phyloP scores from a whole-genome alignment of 2,888 invertebrate genomes.

The Plutella xylostella region DNA sequence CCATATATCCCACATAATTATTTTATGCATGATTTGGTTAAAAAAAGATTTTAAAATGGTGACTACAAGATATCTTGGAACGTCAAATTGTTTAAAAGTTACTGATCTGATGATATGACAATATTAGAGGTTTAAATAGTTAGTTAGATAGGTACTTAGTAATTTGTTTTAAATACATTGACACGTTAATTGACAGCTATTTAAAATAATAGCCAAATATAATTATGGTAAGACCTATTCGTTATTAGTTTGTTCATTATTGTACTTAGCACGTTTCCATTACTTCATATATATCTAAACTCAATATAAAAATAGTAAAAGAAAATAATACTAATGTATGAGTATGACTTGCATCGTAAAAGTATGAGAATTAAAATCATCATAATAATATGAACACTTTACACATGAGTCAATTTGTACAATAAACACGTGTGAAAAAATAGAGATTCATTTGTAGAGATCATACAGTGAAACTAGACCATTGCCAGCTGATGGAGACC shows the following conservation, averaged over 20 bases:
- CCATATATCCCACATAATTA: too few species aligned
- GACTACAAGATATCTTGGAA: too few species aligned
- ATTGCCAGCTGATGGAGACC: slow-evolving; percentile 42
- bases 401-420: slow-evolving; percentile 63
- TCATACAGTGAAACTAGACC: slow-evolving; percentile 65
- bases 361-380: slow-evolving; percentile 24
- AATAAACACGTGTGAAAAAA: slow-evolving; percentile 67
- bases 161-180: slow-evolving; percentile 33
- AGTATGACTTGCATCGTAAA: too few species aligned
- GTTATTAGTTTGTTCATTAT: slow-evolving; percentile 16
- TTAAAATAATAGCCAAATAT: slow-evolving; percentile 23
- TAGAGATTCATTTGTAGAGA: slow-evolving; percentile 68
- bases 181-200: slow-evolving; percentile 62
- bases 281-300: background rate
- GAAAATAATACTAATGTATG: too few species aligned
- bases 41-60: too few species aligned
- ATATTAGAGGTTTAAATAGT: too few species aligned
- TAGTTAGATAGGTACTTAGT: background rate
- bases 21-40: too few species aligned
- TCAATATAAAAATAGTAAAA: background rate
- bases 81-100: too few species aligned
- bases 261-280: slow-evolving; percentile 24
- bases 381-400: slow-evolving; percentile 57
- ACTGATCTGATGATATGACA: too few species aligned
- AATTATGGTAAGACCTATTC: background rate